These are phyloP conservation scores for Pseudomugil tenellus DNA, from an alignment of 2,797 vertebrate species.

Conservation along the genomic window DNA sequence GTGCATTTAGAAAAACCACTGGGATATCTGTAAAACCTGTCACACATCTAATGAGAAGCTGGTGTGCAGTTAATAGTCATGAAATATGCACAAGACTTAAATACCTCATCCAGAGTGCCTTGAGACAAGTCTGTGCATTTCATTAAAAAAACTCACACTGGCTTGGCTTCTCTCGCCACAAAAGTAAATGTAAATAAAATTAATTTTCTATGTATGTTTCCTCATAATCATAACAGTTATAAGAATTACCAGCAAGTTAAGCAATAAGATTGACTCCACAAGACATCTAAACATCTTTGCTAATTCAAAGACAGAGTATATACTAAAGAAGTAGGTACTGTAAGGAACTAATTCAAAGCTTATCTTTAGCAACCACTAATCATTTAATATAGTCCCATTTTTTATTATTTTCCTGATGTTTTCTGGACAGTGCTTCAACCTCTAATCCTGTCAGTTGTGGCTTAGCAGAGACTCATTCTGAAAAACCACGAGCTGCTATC, in stretches of 20 bases:
- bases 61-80: slow-evolving; percentile 53
- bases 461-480: slow-evolving; percentile 62
- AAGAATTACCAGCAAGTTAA: slow-evolving; percentile 19
- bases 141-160: slow-evolving; percentile 53
- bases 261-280: background rate
- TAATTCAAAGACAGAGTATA: slow-evolving; percentile 9
- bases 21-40: slow-evolving; percentile 27
- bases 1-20: slow-evolving; percentile 24
- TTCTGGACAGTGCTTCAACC: slow-evolving; percentile 47
- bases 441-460: slow-evolving; percentile 64
- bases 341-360: slow-evolving; percentile 44
- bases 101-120: slow-evolving; percentile 51
- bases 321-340: background rate
- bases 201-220: slow-evolving; percentile 28
- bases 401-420: slow-evolving; percentile 41
- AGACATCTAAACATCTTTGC: background rate
- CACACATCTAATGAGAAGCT: slow-evolving; percentile 55
- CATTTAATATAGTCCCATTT: slow-evolving; percentile 36
- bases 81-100: slow-evolving; percentile 65
- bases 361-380: slow-evolving; percentile 53
- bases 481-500: slow-evolving; percentile 59
- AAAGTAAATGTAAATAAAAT: slow-evolving; percentile 31
- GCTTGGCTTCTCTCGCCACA: background rate
- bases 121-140: slow-evolving; percentile 56
- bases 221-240: slow-evolving; percentile 28